Evolutionary conservation across 2,888 invertebrate species (phyloP), one percentile per base, ranked within the genome.

Genomic region (Micropterix aruncella): DNA sequence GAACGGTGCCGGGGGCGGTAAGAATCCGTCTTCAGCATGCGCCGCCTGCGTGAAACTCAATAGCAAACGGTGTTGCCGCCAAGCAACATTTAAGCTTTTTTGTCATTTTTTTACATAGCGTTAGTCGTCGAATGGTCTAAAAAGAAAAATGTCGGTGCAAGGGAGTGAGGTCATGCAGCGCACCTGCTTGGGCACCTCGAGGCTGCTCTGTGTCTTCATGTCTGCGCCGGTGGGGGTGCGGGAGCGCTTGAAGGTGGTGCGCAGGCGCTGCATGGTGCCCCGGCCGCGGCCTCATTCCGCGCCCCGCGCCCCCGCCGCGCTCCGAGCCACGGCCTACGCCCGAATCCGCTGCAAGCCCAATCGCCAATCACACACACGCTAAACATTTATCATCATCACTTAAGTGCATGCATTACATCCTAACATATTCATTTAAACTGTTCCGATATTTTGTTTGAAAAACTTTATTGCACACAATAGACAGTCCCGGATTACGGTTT

Each of bases 191-290:
- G 91, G 90, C 56, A 90, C 88, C 63, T 91, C 90, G 56, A 91
- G 79, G 65, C 88, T 89, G 67, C 86, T 88, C 62, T 89, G 89
- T 53, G 84, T 85, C 75, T 89, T 89, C 88, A 89, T 89, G 69
- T 90, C 89, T 59, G 85, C 83, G 53, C 88, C 87, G 50, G 88
- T 90, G 51, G 89, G 89, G 53, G 89, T 89, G 58, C 83, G 80
- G 62, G 88, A 88, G 60, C 89, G 79, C 69, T 83, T 86, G 75
- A 89, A 87, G 51, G 88, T 88, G 63, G 85, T 83, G 62, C 87
- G 82, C 73, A 89, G 74, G 61, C 79, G 77, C 72, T 83, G 81
- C 83, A 83, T 83, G 61, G 66, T 70, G 60, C 63, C 66, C 66
- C 63, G 64, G 66, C 44, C 49, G 48, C 65, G 66, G 65, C 59